Conservation (phyloP, 2,888 invertebrate species). For the Drosophila putrida region DNA sequence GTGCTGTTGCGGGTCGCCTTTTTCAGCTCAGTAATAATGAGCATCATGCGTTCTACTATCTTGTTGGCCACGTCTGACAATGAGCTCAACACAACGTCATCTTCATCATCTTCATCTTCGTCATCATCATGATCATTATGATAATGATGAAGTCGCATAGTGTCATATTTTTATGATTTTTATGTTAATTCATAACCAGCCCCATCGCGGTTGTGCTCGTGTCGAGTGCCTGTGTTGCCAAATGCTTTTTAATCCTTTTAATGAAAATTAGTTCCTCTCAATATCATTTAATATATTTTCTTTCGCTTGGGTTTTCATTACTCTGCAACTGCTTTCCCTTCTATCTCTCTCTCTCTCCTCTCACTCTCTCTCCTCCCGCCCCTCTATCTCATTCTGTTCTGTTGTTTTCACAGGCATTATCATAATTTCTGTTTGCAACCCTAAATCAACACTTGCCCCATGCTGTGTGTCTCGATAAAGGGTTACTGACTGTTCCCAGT, state of each 20-base stretch:
- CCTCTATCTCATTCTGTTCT: conserved; percentile 18
- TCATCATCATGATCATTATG: conserved; percentile 21
- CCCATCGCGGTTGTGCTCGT: conserved; percentile 34
- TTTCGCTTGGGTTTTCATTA: conserved; percentile 68
- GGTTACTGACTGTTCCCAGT: conserved; percentile 53
- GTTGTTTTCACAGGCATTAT: conserved; percentile 83
- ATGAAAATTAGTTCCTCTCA: conserved; percentile 84
- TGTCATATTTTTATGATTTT: conserved; percentile 82
- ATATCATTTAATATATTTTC: conserved; percentile 83
- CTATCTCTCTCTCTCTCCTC: background rate
- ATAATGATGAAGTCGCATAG: conserved; percentile 54
- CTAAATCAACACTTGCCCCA: conserved; percentile 83
- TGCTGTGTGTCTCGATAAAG: conserved; percentile 66
- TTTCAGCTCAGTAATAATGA: conserved; percentile 49
- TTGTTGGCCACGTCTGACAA: conserved; percentile 3
- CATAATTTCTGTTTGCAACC: conserved; percentile 84
- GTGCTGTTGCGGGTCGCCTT: conserved; percentile 53
- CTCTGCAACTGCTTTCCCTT: conserved; percentile 10
- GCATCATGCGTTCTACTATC: conserved; percentile 60
- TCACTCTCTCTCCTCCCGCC: background rate
- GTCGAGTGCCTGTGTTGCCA: conserved; percentile 39
- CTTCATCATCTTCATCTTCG: conserved; percentile 18
- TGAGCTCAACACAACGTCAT: conserved; percentile 7
- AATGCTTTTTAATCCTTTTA: conserved; percentile 84
- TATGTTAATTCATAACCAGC: conserved; percentile 79